Conservation (phyloP, 2,797 vertebrate species). For the Myotis findleyi region DNA sequence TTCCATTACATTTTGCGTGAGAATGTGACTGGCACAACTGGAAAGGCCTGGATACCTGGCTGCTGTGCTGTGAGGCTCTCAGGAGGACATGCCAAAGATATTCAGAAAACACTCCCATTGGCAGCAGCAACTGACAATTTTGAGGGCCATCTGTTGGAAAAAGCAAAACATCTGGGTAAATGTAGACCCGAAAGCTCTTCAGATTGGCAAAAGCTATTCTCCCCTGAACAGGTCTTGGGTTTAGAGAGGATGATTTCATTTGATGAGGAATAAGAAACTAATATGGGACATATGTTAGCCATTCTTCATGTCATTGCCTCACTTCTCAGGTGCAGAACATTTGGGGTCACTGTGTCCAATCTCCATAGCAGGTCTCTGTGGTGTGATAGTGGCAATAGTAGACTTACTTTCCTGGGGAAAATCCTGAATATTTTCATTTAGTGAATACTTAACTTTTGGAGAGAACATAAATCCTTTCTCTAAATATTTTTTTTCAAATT, state of each 20-base stretch:
- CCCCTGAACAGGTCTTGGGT: constrained; percentile 32
- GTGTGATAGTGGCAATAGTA: neutral
- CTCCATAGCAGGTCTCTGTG: neutral
- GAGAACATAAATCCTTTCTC: neutral
- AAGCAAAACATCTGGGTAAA: constrained; percentile 69
- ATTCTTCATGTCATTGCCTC: neutral
- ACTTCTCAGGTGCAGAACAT: neutral
- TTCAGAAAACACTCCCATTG: constrained; percentile 35
- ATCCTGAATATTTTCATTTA: neutral
- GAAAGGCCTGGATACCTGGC: neutral
- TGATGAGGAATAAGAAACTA: constrained; percentile 57
- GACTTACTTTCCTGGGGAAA: no score
- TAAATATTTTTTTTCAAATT: neutral
- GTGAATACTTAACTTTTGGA: neutral
- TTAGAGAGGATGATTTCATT: constrained; percentile 59
- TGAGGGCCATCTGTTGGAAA: constrained; percentile 53
- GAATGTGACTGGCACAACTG: neutral
- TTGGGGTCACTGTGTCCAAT: neutral
- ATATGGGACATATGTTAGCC: constrained; percentile 41
- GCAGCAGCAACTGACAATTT: neutral
- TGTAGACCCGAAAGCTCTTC: neutral
- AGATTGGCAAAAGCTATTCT: constrained; percentile 26
- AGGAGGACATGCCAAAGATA: neutral
- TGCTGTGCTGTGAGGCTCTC: neutral
- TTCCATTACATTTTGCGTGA: neutral